Percentiles rank a stretch among this genome's conserved stretches.
Conservation (phyloP, 2,888 invertebrate species). For the Aradus depressus region DNA sequence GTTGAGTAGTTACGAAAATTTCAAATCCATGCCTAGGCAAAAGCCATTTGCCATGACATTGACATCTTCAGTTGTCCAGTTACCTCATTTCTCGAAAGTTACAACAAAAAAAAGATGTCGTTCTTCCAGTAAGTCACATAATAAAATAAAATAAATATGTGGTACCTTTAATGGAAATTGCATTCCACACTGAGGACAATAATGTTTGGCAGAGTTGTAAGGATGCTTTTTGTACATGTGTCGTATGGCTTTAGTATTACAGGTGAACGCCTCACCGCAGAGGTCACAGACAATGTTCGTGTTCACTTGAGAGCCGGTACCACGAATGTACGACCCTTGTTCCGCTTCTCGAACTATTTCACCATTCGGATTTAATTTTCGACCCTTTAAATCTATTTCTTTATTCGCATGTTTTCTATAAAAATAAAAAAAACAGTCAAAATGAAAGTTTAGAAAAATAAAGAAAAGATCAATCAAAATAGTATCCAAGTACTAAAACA, state of each 20-base stretch:
- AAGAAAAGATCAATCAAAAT: background rate
- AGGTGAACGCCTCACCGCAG: constrained; percentile 46
- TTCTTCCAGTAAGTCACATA: too few relatives aligned
- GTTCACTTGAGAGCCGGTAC: constrained; percentile 30
- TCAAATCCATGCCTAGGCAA: too few relatives aligned
- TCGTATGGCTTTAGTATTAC: constrained; percentile 50
- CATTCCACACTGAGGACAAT: constrained; percentile 56
- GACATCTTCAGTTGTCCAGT: too few relatives aligned
- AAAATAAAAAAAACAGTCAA: background rate
- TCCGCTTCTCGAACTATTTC: constrained; percentile 32
- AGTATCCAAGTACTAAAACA: background rate
- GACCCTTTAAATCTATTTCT: constrained; percentile 43
- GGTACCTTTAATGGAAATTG: constrained; percentile 49
- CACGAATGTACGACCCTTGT: constrained; percentile 36
- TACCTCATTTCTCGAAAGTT: too few relatives aligned
- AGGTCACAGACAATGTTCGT: constrained; percentile 44
- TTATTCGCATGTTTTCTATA: constrained; percentile 51
- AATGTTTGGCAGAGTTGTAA: constrained; percentile 49
- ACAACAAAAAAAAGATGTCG: background rate
- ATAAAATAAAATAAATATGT: background rate
- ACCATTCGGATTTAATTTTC: constrained; percentile 23
- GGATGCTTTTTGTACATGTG: constrained; percentile 57
- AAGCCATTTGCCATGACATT: too few relatives aligned
- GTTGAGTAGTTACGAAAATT: too few relatives aligned
- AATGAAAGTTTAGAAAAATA: background rate